These are phyloP conservation scores for Brachystomella parvula DNA, from an alignment of 1,140 invertebrate genomes.

Conservation along the genomic window DNA sequence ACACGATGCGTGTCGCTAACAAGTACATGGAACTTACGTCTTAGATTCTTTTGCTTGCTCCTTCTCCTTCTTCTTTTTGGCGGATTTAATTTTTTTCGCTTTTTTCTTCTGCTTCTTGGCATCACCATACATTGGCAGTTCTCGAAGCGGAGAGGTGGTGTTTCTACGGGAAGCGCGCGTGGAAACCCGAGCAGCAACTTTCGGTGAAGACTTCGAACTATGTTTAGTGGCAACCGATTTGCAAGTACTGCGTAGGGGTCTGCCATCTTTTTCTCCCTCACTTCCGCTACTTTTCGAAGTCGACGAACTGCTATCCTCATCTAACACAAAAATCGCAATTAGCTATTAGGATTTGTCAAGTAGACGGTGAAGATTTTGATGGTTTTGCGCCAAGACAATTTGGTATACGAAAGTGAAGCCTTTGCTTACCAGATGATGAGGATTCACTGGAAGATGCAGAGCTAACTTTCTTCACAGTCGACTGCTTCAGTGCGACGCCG, in stretches of 20 bases:
- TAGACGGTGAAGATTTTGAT: neutral
- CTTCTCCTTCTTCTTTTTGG: conserved; percentile 26
- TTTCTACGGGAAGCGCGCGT: conserved; percentile 25
- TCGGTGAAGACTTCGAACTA: neutral
- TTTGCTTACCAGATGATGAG: conserved; percentile 1
- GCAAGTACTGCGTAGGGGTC: conserved; percentile 30
- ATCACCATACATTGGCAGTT: conserved; percentile 34
- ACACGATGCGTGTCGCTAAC: no score
- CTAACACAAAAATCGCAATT: neutral
- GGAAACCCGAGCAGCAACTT: conserved; percentile 13
- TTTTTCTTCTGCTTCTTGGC: conserved; percentile 41
- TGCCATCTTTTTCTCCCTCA: neutral
- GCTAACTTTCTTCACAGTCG: neutral
- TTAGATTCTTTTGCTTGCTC: neutral
- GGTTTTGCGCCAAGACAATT: neutral
- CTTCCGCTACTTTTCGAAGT: neutral
- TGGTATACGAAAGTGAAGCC: neutral
- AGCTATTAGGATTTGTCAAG: neutral
- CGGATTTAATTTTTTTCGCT: conserved; percentile 41
- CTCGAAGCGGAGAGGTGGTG: conserved; percentile 29
- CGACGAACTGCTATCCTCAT: neutral
- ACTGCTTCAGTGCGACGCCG: conserved; percentile 20
- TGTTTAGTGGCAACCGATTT: conserved; percentile 12
- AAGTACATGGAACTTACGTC: no score
- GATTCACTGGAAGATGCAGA: neutral